Evolutionary conservation across 2,113 vertebrate genomes (phyloP).

Genomic region (Cnemophilus loriae): DNA sequence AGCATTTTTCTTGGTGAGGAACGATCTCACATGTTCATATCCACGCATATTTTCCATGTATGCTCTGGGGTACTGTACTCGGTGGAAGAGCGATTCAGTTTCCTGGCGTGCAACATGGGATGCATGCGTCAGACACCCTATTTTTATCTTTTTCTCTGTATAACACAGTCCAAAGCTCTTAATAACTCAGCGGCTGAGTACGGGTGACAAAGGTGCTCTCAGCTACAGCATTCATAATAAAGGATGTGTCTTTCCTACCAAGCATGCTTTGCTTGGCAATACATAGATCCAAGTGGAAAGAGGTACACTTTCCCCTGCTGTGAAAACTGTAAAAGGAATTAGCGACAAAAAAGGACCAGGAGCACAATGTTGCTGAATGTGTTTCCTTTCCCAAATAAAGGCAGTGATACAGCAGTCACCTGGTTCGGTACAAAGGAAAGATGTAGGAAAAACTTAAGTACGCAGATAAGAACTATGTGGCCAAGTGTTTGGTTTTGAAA

Average conservation of each 20-base stretch:
- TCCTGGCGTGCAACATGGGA: conserved; percentile 37
- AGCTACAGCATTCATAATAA: not conserved
- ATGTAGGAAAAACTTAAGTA: not conserved
- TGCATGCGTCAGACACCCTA: conserved; percentile 59
- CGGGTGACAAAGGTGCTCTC: not conserved
- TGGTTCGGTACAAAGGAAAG: not conserved
- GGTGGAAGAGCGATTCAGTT: not conserved
- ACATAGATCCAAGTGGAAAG: not conserved
- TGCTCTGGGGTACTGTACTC: conserved; percentile 40
- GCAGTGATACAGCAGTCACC: not conserved
- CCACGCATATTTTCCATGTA: conserved; percentile 55
- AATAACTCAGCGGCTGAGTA: not conserved
- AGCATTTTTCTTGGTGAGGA: conserved; percentile 6
- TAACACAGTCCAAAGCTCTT: conserved; percentile 38
- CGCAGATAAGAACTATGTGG: not conserved
- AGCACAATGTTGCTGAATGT: not conserved
- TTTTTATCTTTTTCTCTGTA: conserved; percentile 64
- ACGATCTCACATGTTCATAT: not conserved
- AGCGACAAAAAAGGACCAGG: not conserved
- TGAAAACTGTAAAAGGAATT: not conserved
- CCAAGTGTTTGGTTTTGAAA: not conserved
- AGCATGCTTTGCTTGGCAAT: not conserved
- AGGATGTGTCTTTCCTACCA: not conserved
- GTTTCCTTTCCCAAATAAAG: not conserved
- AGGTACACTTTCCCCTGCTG: not conserved